Evolutionary conservation across 2,888 invertebrate genomes (phyloP).

Genomic region (Apoderus coryli): DNA sequence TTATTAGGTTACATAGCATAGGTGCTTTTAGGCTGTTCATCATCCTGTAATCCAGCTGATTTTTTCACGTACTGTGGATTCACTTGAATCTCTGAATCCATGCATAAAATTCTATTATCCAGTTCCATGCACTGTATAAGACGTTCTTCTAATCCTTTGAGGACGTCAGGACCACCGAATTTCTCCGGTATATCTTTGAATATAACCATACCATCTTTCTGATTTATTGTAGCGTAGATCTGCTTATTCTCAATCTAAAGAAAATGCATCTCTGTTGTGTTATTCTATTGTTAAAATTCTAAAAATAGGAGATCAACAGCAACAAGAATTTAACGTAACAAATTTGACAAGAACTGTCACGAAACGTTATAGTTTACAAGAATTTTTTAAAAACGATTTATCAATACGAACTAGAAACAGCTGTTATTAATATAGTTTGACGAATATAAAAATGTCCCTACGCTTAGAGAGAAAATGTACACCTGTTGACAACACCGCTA

Average conservation of each 20-base stretch:
- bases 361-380: constrained; percentile 1
- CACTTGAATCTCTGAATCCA: constrained; percentile 84
- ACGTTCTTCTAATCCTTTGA: constrained; percentile 74
- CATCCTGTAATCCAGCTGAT: constrained; percentile 31
- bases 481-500: no score
- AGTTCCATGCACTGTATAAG: constrained; percentile 76
- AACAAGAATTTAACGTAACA: no score
- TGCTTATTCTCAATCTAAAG: constrained; percentile 87
- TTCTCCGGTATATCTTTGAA: constrained; percentile 94
- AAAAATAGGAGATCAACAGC: background rate
- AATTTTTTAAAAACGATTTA: no score
- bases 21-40: constrained; percentile 32
- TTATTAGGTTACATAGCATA: constrained; percentile 34
- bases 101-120: constrained; percentile 75
- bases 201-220: constrained; percentile 95
- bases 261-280: no score
- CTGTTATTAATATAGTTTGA: no score
- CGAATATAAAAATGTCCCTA: no score
- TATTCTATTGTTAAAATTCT: no score
- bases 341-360: no score
- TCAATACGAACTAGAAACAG: no score
- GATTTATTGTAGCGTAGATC: constrained; percentile 93
- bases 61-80: constrained; percentile 58
- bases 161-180: constrained; percentile 78
- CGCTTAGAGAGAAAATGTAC: no score